Base-by-base conservation (phyloP, 2,797 vertebrate species). In the Micromesistius poutassou region DNA sequence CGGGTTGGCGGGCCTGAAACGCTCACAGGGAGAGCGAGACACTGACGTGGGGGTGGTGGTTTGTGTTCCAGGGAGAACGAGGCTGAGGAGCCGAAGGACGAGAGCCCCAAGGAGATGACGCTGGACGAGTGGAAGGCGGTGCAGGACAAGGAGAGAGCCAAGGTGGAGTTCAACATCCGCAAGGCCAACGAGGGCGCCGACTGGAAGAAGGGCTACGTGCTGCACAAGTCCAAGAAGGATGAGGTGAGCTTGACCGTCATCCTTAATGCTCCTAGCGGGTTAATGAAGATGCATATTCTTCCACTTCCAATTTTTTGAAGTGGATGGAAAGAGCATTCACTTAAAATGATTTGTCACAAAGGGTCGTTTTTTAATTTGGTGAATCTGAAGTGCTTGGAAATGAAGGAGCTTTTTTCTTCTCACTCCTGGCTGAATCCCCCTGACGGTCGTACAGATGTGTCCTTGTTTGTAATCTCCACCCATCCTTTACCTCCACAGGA, bases 101-200 rank as follows among this genome's bases (percentile, higher is more conserved):
- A 99, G 93, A 96, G 96, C 30, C 94, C 98, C 38, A 99, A 99
- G 93, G 97, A 99, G 85, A 99, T 99, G 98, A 99, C 97, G 86
- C 93, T 99, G 92, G 98, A 99, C 46, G 98, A 99, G 88, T 99
- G 97, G 97, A 99, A 99, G 90, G 97, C 98, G 75, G 94, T 97
- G 95, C 98, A 99, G 84, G 96, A 96, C 89, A 99, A 99, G 92
- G 98, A 98, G 9, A 94, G 97, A 28, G 91, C 97, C 74, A 99
- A 99, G 93, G 97, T 97, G 72, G 97, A 99, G 72, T 99, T 99
- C 94, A 99, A 99, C 94, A 99, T 99, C 90, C 97, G 98, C 30
- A 98, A 99, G 93, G 95, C 98, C 89, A 99, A 99, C 33, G 97
- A 99, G 90, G 97, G 97, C 79, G 92, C 96, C 66, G 96, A 98